phyloP scores from a whole-genome alignment of 2,888 invertebrate species.

The Scelioninae gen. 2 region DNA sequence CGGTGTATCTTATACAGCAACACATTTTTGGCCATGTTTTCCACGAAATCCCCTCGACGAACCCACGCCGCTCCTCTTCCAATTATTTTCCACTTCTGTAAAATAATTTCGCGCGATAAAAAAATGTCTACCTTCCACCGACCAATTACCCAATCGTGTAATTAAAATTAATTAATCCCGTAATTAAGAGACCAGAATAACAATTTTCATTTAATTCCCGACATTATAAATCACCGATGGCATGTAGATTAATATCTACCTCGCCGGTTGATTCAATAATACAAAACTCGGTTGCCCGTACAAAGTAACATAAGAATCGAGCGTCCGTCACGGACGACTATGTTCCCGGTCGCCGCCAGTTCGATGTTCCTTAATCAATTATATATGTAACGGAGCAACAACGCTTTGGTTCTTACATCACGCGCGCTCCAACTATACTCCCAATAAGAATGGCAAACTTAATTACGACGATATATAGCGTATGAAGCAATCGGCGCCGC shows the following conservation, averaged over 20 bases:
- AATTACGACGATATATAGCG: conserved; percentile 72
- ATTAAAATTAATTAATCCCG: too few relatives aligned
- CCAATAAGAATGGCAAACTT: conserved; percentile 70
- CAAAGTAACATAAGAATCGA: conserved; percentile 33
- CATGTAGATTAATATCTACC: conserved; percentile 23
- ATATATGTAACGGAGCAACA: conserved; percentile 61
- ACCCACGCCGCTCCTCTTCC: too few relatives aligned
- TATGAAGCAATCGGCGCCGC: conserved; percentile 62
- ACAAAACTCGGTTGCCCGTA: conserved; percentile 18
- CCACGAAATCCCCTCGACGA: too few relatives aligned
- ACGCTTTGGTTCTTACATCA: conserved; percentile 52
- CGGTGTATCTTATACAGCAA: too few relatives aligned
- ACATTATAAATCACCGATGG: conserved; percentile 20
- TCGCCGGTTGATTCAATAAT: conserved; percentile 26
- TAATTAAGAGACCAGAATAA: too few relatives aligned
- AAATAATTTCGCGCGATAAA: too few relatives aligned
- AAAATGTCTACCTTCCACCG: too few relatives aligned
- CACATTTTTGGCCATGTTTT: too few relatives aligned
- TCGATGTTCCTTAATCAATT: conserved; percentile 66
- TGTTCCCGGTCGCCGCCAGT: conserved; percentile 56
- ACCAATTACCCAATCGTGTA: too few relatives aligned
- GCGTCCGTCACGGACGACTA: conserved; percentile 53
- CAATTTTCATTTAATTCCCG: not conserved
- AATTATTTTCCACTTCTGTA: too few relatives aligned
- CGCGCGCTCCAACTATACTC: conserved; percentile 54